A percentile compares a stretch with the other conserved stretches of the same genome.
phyloP scores from a whole-genome alignment of 2,888 invertebrate species.

The Nomada hirtipes region DNA sequence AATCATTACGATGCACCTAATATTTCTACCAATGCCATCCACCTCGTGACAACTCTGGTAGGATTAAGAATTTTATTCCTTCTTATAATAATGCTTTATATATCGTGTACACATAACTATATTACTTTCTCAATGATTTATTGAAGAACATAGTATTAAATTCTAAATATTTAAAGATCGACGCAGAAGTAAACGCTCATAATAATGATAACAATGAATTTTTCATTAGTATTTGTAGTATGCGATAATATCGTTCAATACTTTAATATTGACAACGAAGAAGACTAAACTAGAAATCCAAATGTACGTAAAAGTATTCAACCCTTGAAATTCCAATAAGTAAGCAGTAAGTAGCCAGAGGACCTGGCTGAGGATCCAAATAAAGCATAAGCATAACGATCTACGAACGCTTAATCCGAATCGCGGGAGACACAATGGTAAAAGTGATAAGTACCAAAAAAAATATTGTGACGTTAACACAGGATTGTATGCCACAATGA shows the following conservation, averaged over 20 bases:
- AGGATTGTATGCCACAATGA: slow-evolving; percentile 96
- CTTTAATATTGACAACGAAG: slow-evolving; percentile 91
- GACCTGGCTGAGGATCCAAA: slow-evolving; percentile 91
- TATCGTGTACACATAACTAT: not conserved
- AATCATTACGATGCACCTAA: slow-evolving; percentile 59
- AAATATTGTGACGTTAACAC: slow-evolving; percentile 99
- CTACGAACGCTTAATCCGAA: slow-evolving; percentile 86
- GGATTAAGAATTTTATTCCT: not conserved
- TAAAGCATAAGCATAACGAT: slow-evolving; percentile 85
- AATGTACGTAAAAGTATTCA: slow-evolving; percentile 92
- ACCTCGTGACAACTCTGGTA: not conserved
- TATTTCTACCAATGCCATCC: not conserved
- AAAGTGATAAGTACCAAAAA: slow-evolving; percentile 96
- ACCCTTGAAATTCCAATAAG: slow-evolving; percentile 94
- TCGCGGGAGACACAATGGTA: slow-evolving; percentile 92
- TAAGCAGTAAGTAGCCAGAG: slow-evolving; percentile 97
- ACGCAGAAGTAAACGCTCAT: not conserved
- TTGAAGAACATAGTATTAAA: slow-evolving; percentile 8
- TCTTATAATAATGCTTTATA: not conserved
- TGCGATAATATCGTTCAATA: slow-evolving; percentile 87
- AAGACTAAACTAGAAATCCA: slow-evolving; percentile 95
- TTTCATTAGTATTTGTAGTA: slow-evolving; percentile 58
- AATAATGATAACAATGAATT: not conserved
- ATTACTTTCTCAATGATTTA: slow-evolving; percentile 5
- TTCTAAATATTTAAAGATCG: not conserved